These are phyloP conservation scores for Drosophila infuscata DNA, from an alignment of 2,888 invertebrate species.

Conservation along the genomic window DNA sequence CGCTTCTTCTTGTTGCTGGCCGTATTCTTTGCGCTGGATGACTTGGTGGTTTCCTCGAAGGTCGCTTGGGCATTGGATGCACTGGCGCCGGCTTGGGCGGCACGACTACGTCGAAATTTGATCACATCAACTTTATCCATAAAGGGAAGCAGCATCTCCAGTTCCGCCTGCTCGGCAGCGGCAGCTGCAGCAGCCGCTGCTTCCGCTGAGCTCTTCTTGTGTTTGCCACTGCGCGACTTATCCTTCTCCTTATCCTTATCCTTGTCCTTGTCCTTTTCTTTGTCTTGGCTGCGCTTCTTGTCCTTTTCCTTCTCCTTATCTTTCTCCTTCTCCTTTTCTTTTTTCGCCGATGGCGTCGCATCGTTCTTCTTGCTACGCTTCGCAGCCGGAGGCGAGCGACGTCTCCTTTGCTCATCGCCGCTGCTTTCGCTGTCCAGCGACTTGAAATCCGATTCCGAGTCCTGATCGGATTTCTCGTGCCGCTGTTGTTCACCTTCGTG, in stretches of 20 bases:
- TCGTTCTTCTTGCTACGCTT: constrained; percentile 50
- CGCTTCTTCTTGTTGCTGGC: constrained; percentile 52
- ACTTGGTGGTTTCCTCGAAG: constrained; percentile 59
- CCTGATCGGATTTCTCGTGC: constrained; percentile 56
- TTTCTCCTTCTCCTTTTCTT: constrained; percentile 49
- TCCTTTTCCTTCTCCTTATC: constrained; percentile 36
- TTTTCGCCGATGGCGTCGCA: constrained; percentile 32
- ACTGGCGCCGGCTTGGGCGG: constrained; percentile 85
- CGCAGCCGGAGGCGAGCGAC: constrained; percentile 16
- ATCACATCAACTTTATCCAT: constrained; percentile 88
- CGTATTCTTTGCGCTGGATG: constrained; percentile 50
- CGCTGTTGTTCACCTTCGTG: constrained; percentile 53
- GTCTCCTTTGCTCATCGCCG: constrained; percentile 42
- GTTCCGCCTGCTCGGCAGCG: constrained; percentile 78
- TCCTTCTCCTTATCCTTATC: constrained; percentile 45
- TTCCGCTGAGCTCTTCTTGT: constrained; percentile 66
- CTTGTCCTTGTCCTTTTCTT: constrained; percentile 17
- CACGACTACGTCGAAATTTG: constrained; percentile 87
- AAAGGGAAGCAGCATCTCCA: constrained; percentile 83
- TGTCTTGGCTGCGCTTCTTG: constrained; percentile 32
- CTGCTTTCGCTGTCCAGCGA: constrained; percentile 79
- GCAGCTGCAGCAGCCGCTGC: constrained; percentile 73
- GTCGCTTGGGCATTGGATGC: constrained; percentile 76
- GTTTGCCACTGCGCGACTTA: constrained; percentile 52
- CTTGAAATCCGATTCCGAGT: constrained; percentile 79